phyloP scores from a whole-genome alignment of 1,140 invertebrate species.

The Drosophila jambulina region DNA sequence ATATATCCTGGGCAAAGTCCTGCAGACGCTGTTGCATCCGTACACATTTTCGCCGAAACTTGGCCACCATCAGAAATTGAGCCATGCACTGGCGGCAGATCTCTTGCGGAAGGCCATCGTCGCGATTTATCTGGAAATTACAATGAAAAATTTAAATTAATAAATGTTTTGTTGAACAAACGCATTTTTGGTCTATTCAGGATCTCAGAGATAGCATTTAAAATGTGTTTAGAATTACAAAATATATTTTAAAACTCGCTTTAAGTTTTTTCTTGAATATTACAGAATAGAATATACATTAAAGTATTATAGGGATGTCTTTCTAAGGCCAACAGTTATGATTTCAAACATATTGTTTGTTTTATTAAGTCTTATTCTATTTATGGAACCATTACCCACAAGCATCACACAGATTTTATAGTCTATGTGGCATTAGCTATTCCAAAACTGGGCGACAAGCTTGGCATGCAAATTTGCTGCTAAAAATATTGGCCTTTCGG shows the following conservation, averaged over 20 bases:
- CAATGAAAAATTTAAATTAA: neutral
- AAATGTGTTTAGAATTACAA: neutral
- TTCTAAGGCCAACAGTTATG: neutral
- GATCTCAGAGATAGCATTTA: neutral
- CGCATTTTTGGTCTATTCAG: neutral
- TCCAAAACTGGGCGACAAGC: slow-evolving; percentile 1
- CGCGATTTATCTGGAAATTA: slow-evolving; percentile 63
- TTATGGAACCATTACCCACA: slow-evolving; percentile 3
- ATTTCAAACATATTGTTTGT: neutral
- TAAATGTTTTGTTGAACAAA: slow-evolving; percentile 1
- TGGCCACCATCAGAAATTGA: slow-evolving; percentile 79
- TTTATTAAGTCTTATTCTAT: slow-evolving; percentile 7
- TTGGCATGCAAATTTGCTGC: slow-evolving; percentile 15
- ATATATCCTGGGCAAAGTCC: slow-evolving; percentile 48
- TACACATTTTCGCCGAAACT: slow-evolving; percentile 75
- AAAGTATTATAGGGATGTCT: neutral
- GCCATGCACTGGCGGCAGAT: slow-evolving; percentile 79
- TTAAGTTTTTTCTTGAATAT: neutral
- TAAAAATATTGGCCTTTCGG: slow-evolving; percentile 1
- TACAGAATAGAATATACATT: neutral
- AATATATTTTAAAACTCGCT: neutral
- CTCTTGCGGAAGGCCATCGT: slow-evolving; percentile 78
- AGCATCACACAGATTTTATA: slow-evolving; percentile 1
- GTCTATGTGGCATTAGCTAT: slow-evolving; percentile 13
- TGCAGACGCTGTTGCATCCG: slow-evolving; percentile 73